phyloP scores from a whole-genome alignment of 2,113 vertebrate genomes.

The Colossoma macropomum region DNA sequence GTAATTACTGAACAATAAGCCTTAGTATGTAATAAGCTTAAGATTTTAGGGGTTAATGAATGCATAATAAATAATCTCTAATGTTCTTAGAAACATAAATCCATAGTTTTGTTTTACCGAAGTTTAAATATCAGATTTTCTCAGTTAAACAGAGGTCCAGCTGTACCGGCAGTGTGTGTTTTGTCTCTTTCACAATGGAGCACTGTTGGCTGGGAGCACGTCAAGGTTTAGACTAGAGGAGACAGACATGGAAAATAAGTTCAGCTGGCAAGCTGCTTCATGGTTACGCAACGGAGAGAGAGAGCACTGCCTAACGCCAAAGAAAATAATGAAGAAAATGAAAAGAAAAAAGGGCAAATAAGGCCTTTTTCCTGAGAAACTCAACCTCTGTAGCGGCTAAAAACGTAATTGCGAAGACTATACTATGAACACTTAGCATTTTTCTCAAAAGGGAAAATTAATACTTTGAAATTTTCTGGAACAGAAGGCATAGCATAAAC shows the following conservation, averaged over 20 bases:
- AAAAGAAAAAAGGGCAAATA: constrained; percentile 2
- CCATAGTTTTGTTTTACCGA: no score
- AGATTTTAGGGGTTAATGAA: no score
- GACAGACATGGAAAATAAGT: constrained; percentile 19
- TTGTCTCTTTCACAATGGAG: neutral
- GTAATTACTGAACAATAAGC: no score
- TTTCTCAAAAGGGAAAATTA: neutral
- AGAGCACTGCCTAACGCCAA: neutral
- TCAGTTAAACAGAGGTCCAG: neutral
- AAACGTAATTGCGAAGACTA: neutral
- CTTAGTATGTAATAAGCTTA: no score
- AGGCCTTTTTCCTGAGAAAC: neutral
- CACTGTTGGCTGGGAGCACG: neutral
- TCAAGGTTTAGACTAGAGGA: constrained; percentile 3
- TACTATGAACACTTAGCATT: neutral
- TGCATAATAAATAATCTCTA: no score
- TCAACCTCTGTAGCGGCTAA: no score
- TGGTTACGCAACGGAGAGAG: constrained; percentile 24
- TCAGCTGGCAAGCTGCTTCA: neutral
- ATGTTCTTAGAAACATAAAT: no score
- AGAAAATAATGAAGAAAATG: neutral
- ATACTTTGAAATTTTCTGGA: neutral
- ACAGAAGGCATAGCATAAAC: neutral
- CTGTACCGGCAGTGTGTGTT: neutral
- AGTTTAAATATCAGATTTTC: no score